phyloP scores from a whole-genome alignment of 2,888 invertebrate genomes.

The Macrosoma leucophasiata region DNA sequence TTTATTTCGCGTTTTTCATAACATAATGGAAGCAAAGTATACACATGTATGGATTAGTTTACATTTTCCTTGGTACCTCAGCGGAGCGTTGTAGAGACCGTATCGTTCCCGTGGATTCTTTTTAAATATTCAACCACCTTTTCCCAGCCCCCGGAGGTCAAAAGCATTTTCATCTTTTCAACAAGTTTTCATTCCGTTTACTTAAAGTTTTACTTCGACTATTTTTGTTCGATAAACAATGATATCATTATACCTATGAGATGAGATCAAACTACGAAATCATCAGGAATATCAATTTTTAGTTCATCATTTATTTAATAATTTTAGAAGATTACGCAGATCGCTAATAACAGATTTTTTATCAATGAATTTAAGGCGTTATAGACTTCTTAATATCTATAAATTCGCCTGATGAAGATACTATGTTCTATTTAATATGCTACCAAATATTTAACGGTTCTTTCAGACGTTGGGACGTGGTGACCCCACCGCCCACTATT shows the following conservation, averaged over 20 bases:
- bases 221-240: constrained; percentile 6
- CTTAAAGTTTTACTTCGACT: constrained; percentile 4
- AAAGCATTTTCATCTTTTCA: constrained; percentile 33
- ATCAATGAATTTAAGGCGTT: background rate
- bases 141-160: constrained; percentile 30
- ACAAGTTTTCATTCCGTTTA: constrained; percentile 28
- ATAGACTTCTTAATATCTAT: background rate
- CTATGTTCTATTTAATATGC: background rate
- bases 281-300: background rate
- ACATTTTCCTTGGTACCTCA: constrained; percentile 4
- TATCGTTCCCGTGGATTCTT: constrained; percentile 27
- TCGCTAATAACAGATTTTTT: background rate
- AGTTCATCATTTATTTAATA: background rate
- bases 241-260: background rate
- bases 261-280: constrained; percentile 10
- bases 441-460: no score
- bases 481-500: constrained; percentile 1
- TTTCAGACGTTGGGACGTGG: no score
- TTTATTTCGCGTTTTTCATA: no score
- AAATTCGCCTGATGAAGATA: background rate
- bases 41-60: constrained; percentile 6
- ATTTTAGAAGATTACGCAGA: background rate
- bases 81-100: constrained; percentile 19
- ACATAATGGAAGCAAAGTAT: no score
- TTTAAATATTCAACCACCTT: constrained; percentile 32